Percentiles rank a stretch among this genome's conserved stretches.
These are phyloP conservation scores for Cheilosia vulpina DNA, from an alignment of 2,888 invertebrate genomes.

Conservation along the genomic window DNA sequence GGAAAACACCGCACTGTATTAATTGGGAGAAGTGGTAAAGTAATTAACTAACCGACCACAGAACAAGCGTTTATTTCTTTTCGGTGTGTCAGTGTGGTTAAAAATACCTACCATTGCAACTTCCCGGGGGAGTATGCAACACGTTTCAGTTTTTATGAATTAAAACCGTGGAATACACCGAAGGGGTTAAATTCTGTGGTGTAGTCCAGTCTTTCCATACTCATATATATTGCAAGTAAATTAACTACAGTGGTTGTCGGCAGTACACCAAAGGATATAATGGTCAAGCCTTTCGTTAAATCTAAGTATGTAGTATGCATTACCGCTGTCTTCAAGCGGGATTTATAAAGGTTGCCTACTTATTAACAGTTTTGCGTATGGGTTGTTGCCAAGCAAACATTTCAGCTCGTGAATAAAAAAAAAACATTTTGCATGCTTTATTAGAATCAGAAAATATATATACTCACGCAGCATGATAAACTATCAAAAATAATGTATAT, in stretches of 20 bases:
- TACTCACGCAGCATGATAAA: too few species aligned
- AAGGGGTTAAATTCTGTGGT: background rate
- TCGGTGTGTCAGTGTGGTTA: constrained; percentile 11
- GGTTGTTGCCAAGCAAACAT: too few species aligned
- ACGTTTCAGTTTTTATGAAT: background rate
- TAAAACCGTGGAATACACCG: background rate
- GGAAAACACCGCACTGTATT: background rate
- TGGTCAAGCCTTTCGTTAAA: too few species aligned
- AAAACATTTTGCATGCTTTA: too few species aligned
- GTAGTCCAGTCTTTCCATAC: background rate
- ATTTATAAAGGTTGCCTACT: too few species aligned
- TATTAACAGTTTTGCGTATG: too few species aligned
- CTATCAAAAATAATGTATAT: too few species aligned
- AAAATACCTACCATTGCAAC: background rate
- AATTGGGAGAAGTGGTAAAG: background rate
- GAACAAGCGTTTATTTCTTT: constrained; percentile 11
- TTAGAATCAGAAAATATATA: too few species aligned
- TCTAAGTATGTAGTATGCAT: too few species aligned
- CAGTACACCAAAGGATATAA: too few species aligned
- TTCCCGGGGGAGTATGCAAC: background rate
- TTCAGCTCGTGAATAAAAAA: too few species aligned
- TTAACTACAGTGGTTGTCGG: background rate
- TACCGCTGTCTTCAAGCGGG: too few species aligned
- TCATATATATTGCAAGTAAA: background rate
- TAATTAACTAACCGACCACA: constrained; percentile 32